Conservation (phyloP, 1,140 invertebrate species). For the Papilio xuthus region DNA sequence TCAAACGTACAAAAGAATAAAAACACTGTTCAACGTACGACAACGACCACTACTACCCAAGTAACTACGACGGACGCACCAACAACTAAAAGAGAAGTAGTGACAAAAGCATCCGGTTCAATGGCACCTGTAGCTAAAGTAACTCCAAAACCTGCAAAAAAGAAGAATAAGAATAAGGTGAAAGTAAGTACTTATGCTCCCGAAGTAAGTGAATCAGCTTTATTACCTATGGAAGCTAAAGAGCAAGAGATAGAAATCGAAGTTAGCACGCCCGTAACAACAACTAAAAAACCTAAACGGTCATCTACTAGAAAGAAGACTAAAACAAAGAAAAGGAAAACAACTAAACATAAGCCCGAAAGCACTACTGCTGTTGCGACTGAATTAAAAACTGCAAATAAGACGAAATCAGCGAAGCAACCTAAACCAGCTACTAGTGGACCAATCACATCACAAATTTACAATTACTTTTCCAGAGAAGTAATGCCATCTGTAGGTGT, state of each 20-base stretch:
- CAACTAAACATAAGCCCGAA: constrained; percentile 76
- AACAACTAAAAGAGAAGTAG: constrained; percentile 55
- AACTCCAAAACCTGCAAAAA: constrained; percentile 61
- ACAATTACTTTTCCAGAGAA: constrained; percentile 89
- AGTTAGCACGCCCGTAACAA: constrained; percentile 75
- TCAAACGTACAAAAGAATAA: constrained; percentile 80
- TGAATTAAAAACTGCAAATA: constrained; percentile 78
- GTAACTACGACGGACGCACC: constrained; percentile 59
- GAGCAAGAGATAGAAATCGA: constrained; percentile 82
- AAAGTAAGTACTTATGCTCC: constrained; percentile 54
- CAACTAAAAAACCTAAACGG: constrained; percentile 79
- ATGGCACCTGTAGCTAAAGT: constrained; percentile 52
- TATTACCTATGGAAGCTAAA: constrained; percentile 80
- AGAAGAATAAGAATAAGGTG: constrained; percentile 72
- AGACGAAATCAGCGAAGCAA: constrained; percentile 73
- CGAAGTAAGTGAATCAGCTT: constrained; percentile 61
- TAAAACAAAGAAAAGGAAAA: constrained; percentile 78
- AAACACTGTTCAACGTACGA: constrained; percentile 56
- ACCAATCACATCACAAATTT: constrained; percentile 87
- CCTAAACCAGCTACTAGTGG: constrained; percentile 80
- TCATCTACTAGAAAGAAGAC: constrained; percentile 76
- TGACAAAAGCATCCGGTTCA: constrained; percentile 46
- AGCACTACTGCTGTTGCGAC: constrained; percentile 76
- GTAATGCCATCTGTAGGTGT: constrained; percentile 90
- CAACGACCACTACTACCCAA: constrained; percentile 52